Conservation (phyloP, 2,113 vertebrate species). For the Bombycilla garrulus region DNA sequence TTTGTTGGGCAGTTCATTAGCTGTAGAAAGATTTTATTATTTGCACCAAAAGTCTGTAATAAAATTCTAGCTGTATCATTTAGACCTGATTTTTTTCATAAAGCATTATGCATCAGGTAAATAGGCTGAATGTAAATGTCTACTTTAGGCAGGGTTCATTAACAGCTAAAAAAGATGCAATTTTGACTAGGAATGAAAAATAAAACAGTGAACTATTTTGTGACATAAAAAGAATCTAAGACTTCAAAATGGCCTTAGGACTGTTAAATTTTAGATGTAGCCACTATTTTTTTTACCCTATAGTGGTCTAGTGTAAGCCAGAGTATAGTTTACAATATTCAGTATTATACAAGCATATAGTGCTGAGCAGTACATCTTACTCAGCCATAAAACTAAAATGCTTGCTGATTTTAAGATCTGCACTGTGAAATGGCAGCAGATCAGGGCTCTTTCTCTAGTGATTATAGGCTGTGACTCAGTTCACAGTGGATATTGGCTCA, state of each 20-base stretch:
- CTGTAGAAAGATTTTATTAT: constrained; percentile 65
- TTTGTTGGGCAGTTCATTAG: constrained; percentile 72
- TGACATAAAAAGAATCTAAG: neutral
- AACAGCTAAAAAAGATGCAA: constrained; percentile 48
- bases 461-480: neutral
- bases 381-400: constrained; percentile 15
- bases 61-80: constrained; percentile 57
- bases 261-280: neutral
- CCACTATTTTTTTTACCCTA: neutral
- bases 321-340: neutral
- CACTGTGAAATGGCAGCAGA: neutral
- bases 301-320: neutral
- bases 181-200: constrained; percentile 37
- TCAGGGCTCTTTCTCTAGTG: neutral
- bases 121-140: constrained; percentile 70
- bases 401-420: constrained; percentile 25
- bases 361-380: constrained; percentile 2
- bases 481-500: neutral
- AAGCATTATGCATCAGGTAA: constrained; percentile 70
- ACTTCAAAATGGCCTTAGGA: neutral
- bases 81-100: constrained; percentile 66
- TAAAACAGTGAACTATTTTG: neutral
- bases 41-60: constrained; percentile 61
- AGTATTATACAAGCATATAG: neutral
- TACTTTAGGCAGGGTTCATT: constrained; percentile 64